A percentile compares a stretch with the other conserved stretches of the same genome.
Evolutionary conservation across 2,113 vertebrate genomes (phyloP).

Genomic region (Anoura caudifer): DNA sequence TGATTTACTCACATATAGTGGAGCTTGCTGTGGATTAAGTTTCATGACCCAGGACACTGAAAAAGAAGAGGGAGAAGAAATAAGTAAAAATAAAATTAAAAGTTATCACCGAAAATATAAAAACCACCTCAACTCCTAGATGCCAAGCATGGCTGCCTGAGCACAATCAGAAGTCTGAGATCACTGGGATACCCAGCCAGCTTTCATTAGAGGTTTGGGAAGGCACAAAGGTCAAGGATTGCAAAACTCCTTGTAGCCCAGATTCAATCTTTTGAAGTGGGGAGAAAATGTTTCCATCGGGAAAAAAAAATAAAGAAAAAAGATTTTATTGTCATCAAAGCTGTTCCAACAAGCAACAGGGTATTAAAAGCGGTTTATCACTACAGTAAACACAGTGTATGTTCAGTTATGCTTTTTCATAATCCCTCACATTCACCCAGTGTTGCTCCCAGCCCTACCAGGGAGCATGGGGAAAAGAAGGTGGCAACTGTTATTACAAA

Average conservation of each 20-base stretch:
- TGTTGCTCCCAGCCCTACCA: neutral
- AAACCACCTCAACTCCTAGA: neutral
- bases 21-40: conserved; percentile 98
- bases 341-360: neutral
- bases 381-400: neutral
- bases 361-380: neutral
- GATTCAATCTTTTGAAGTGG: neutral
- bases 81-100: conserved; percentile 15
- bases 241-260: neutral
- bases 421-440: neutral
- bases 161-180: neutral
- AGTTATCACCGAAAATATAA: neutral
- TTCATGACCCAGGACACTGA: conserved; percentile 97
- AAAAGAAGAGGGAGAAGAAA: conserved; percentile 75
- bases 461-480: rapidly evolving
- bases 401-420: neutral
- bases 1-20: conserved; percentile 94
- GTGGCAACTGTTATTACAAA: neutral
- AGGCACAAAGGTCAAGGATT: neutral
- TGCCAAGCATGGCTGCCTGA: neutral
- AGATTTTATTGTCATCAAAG: neutral
- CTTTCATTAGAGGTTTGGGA: neutral
- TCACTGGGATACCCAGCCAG: too few relatives aligned
- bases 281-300: neutral
- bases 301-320: neutral